Percentiles rank a stretch among this genome's conserved stretches.
phyloP scores from a whole-genome alignment of 2,888 invertebrate species.

The Xanthia togata region DNA sequence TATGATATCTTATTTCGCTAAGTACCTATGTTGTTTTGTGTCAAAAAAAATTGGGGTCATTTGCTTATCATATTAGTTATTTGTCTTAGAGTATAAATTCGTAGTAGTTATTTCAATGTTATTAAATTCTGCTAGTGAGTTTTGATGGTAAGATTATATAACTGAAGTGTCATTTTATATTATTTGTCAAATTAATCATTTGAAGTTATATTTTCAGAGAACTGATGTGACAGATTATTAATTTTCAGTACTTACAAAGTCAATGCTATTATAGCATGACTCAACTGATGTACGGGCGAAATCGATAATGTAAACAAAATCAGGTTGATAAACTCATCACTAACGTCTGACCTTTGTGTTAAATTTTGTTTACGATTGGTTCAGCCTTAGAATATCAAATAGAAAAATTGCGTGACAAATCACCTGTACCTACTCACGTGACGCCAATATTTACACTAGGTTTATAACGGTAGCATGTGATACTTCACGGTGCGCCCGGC shows the following conservation, averaged over 20 bases:
- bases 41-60: not conserved
- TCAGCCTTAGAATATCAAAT: slow-evolving; percentile 44
- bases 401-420: slow-evolving; percentile 44
- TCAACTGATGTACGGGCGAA: slow-evolving; percentile 13
- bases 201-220: not conserved
- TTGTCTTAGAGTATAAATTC: slow-evolving; percentile 6
- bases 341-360: slow-evolving; percentile 57
- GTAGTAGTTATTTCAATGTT: not conserved
- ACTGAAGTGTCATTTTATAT: not conserved
- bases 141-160: not conserved
- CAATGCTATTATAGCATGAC: slow-evolving; percentile 24
- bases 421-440: not conserved
- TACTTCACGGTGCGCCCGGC: not conserved
- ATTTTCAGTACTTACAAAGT: slow-evolving; percentile 18
- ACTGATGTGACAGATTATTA: slow-evolving; percentile 5
- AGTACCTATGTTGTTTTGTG: not conserved
- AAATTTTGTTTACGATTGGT: slow-evolving; percentile 37
- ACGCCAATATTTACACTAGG: not conserved
- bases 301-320: slow-evolving; percentile 48
- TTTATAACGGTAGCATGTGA: slow-evolving; percentile 10
- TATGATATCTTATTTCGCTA: slow-evolving; percentile 4
- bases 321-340: slow-evolving; percentile 53
- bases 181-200: not conserved
- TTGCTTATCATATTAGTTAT: not conserved
- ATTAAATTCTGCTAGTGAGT: not conserved